Percentiles rank a stretch among this genome's conserved stretches.
phyloP scores from a whole-genome alignment of 2,113 vertebrate genomes.

The Salvelinus sp. region DNA sequence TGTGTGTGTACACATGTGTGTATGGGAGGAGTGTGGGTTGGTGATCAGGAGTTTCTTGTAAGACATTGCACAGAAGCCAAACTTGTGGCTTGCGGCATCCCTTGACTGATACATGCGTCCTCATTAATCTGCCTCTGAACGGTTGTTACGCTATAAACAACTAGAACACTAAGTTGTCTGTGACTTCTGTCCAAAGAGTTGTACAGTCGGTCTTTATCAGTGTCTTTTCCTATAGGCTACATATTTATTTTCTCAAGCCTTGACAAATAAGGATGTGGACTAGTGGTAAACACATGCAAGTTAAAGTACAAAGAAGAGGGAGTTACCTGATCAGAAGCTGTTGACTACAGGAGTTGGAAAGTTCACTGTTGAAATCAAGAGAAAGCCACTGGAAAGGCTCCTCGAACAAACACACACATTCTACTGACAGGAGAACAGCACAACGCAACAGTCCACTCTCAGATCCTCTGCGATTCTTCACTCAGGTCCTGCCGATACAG shows the following conservation, averaged over 20 bases:
- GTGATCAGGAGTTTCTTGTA: slow-evolving; percentile 16
- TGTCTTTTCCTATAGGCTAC: background rate
- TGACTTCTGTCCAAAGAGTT: slow-evolving; percentile 13
- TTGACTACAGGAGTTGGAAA: slow-evolving; percentile 27
- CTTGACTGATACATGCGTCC: slow-evolving; percentile 30
- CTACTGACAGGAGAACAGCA: slow-evolving; percentile 20
- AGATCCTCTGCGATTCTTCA: slow-evolving; percentile 31
- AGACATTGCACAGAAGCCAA: slow-evolving; percentile 11
- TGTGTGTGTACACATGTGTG: slow-evolving; percentile 2
- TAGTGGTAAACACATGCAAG: background rate
- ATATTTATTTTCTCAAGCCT: background rate
- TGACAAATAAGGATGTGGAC: background rate
- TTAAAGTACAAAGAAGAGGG: background rate
- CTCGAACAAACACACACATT: slow-evolving; percentile 46
- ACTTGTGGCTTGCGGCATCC: slow-evolving; percentile 30
- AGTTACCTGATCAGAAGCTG: slow-evolving; percentile 58
- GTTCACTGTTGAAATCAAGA: slow-evolving; percentile 53
- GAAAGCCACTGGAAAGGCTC: slow-evolving; percentile 37
- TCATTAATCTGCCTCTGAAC: background rate
- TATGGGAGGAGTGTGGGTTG: slow-evolving; percentile 3
- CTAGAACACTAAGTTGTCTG: background rate
- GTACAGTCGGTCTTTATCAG: background rate
- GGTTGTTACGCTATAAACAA: slow-evolving; percentile 20
- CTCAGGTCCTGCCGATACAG: slow-evolving; percentile 21
- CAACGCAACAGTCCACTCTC: slow-evolving; percentile 16